Base-by-base conservation (phyloP, 2,888 invertebrate genomes). In the Cistogaster globosa region DNA sequence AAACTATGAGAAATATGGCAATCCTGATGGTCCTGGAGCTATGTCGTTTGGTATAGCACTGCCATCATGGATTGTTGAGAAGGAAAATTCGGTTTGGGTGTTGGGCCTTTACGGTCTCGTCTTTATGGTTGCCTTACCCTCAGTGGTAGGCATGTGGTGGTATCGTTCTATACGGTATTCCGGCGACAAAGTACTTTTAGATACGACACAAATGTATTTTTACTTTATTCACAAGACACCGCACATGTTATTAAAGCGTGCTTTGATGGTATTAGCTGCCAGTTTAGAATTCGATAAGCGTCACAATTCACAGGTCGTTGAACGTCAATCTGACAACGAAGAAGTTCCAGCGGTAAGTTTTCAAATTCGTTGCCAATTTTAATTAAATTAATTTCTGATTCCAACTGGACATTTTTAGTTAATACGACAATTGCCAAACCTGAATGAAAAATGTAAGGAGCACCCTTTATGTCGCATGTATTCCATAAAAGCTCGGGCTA, bases 31-130 rank as follows among this genome's bases (percentile, higher is more conserved):
- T 4, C 99, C 99, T 0, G 99, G 98, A 86, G 99, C 98, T 32
- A 99, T 98, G 96, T 98, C 98, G 89, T 99, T 99, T 94, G 99
- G 99, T 81, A 99, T 99, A 91, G 99, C 99, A 9, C 93, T 99
- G 74, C 99, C 99, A 8, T 99, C 99, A 75, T 99, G 99, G 99
- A 98, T 99, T 92, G 98, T 99, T 12, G 99, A 99, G 91, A 98
- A 99, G 92, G 98, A 99, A 93, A 99, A 99, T 92, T 99, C 99
- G 88, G 96, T 99, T 32, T 99, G 98, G 98, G 99, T 98, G 8
- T 94, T 99, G 67, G 98, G 98, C 5, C 94, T 98, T 1, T 99
- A 99, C 93, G 98, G 97, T 6, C 94, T 99, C 69, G 97, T 99
- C 1, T 99, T 99, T 92, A 99, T 99, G 99, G 96, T 99, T 78